Percentiles rank a stretch among this genome's conserved stretches.
These are phyloP conservation scores for Probaryconus sp. DNA, from an alignment of 1,140 invertebrate species.

Conservation along the genomic window DNA sequence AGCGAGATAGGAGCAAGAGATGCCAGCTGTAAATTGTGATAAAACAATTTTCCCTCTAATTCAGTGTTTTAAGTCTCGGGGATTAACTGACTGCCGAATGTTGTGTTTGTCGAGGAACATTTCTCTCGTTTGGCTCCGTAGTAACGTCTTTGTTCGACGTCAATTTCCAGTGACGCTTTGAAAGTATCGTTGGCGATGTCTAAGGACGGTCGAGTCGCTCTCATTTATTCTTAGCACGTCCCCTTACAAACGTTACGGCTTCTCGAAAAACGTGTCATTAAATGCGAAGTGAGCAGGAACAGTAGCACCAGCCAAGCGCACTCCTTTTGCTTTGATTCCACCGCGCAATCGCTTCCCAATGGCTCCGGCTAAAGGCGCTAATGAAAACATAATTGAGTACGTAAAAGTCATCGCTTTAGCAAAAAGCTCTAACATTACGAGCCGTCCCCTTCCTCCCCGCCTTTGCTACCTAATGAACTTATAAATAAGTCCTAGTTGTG, in stretches of 20 bases:
- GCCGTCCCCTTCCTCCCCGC: too few species aligned
- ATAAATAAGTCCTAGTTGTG: neutral
- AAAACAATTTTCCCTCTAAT: too few species aligned
- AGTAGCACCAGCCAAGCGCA: too few species aligned
- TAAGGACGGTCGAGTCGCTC: neutral
- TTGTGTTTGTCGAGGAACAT: neutral
- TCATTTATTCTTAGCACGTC: conserved; percentile 23
- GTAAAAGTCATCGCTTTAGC: neutral
- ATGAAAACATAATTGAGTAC: neutral
- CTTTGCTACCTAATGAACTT: too few species aligned
- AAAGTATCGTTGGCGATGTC: conserved; percentile 9
- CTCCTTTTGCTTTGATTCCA: conserved; percentile 15
- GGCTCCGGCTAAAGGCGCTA: neutral
- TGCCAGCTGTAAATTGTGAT: too few species aligned
- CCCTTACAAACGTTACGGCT: conserved; percentile 6
- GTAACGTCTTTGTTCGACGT: neutral
- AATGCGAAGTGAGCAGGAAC: conserved; percentile 9
- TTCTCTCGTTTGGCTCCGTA: neutral
- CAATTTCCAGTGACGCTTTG: conserved; percentile 8
- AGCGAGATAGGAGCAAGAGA: too few species aligned
- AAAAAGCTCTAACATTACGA: too few species aligned
- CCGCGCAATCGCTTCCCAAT: conserved; percentile 1
- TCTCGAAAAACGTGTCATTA: conserved; percentile 19
- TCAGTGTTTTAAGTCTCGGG: too few species aligned
- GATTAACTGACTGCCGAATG: neutral